Base-by-base conservation (phyloP, 2,797 vertebrate species). In the Rhadinocentrus ornatus region DNA sequence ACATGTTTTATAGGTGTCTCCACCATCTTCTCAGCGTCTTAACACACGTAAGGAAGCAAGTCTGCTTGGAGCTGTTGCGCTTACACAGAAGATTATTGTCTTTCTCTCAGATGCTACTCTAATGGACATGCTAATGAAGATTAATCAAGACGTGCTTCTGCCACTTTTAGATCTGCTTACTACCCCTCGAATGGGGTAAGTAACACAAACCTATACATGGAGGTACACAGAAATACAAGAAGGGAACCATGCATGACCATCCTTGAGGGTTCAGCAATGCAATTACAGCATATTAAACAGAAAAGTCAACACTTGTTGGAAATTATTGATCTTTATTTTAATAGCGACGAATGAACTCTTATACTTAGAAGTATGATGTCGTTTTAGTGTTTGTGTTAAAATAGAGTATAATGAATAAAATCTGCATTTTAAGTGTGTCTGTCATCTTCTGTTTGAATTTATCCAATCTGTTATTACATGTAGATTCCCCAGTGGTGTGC, bases 91-190 rank as follows among this genome's bases (percentile, higher is more conserved):
- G 93, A 97, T 99, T 5, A 96, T 98, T 2, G 95, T 99, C 56
- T 97, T 96, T 86, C 95, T 99, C 60, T 99, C 97, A 0, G 98
- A 99, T 83, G 95, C 96, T 71, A 98, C 98, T 0, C 94, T 99
- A 50, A 99, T 99, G 98, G 98, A 99, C 88, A 98, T 99, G 90
- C 95, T 99, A 6, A 97, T 97, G 93, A 98, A 97, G 75, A 96
- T 99, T 86, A 99, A 95, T 88, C 97, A 97, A 73, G 98, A 99
- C 78, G 95, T 99, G 74, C 92, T 99, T 58, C 92, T 98, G 48
- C 98, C 98, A 0, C 94, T 98, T 65, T 92, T 99, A 64, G 93
- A 96, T 82, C 95, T 97, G 80, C 95, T 99, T 59, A 99, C 97
- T 5, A 98, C 97, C 0, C 94, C 94, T 0, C 79, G 86, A 29